phyloP scores from a whole-genome alignment of 2,888 invertebrate species.

The Heliconius ethilla region DNA sequence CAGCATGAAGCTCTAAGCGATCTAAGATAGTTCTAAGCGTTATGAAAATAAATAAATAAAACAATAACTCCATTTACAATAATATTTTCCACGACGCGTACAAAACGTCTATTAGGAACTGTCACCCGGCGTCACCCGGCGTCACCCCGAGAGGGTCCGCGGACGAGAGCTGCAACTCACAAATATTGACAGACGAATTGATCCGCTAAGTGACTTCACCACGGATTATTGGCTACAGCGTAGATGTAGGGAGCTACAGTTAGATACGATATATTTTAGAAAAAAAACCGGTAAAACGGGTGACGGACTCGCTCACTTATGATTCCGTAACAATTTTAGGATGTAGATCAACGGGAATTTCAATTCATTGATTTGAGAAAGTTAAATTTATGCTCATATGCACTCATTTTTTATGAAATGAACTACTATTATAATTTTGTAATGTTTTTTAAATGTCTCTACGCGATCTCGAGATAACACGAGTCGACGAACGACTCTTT shows the following conservation, averaged over 20 bases:
- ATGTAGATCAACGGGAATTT: too few species aligned
- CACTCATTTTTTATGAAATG: too few species aligned
- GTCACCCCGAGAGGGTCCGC: conserved; percentile 21
- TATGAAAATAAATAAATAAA: background rate
- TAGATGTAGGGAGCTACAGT: background rate
- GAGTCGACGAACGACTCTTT: too few species aligned
- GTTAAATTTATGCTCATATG: too few species aligned
- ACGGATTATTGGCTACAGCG: conserved; percentile 19
- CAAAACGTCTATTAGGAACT: conserved; percentile 12
- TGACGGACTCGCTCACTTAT: too few species aligned
- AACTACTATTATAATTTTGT: too few species aligned
- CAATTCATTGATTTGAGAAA: too few species aligned
- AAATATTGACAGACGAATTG: conserved; percentile 42
- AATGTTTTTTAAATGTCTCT: too few species aligned
- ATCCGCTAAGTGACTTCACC: conserved; percentile 41
- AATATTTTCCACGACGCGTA: background rate
- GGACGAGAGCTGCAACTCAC: conserved; percentile 22
- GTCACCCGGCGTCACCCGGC: background rate
- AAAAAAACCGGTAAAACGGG: background rate
- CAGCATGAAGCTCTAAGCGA: too few species aligned
- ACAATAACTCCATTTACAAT: background rate
- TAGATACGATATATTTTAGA: background rate
- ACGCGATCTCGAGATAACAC: too few species aligned
- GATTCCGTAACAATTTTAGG: too few species aligned
- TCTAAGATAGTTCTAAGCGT: background rate